A percentile compares a stretch with the other conserved stretches of the same genome.
These are phyloP conservation scores for Plectropomus leopardus DNA, from an alignment of 2,113 vertebrate genomes.

Conservation along the genomic window DNA sequence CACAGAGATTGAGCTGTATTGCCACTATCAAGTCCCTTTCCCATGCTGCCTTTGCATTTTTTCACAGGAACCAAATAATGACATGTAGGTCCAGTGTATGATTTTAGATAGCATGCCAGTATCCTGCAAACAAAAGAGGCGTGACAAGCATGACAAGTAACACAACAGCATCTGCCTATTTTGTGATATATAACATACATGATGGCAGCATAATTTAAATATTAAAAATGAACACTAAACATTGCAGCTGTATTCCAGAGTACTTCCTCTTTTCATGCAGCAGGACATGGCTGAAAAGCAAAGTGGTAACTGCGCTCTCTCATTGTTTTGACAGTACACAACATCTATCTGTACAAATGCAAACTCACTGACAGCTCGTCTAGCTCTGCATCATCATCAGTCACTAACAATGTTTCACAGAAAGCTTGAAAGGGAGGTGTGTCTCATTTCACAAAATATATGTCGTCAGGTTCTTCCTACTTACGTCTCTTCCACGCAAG, in stretches of 20 bases:
- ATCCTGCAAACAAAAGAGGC: too few relatives aligned
- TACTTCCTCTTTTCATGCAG: constrained; percentile 1
- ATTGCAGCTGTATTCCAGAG: background rate
- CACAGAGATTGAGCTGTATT: too few relatives aligned
- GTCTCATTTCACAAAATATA: background rate
- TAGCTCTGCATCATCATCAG: constrained; percentile 3
- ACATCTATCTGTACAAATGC: constrained; percentile 18
- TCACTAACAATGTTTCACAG: background rate
- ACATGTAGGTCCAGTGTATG: too few relatives aligned
- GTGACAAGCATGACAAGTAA: too few relatives aligned
- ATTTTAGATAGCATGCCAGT: too few relatives aligned
- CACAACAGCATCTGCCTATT: too few relatives aligned
- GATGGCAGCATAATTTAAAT: too few relatives aligned
- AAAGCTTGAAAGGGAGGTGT: background rate
- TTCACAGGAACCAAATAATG: too few relatives aligned
- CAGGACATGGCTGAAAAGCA: constrained; percentile 1
- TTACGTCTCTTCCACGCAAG: background rate
- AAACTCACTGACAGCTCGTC: constrained; percentile 16
- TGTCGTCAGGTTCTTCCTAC: background rate
- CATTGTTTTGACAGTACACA: constrained; percentile 2
- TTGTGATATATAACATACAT: too few relatives aligned
- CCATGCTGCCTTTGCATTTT: too few relatives aligned
- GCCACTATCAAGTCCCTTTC: too few relatives aligned
- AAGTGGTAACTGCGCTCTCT: background rate
- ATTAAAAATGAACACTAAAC: too few relatives aligned